phyloP scores from a whole-genome alignment of 2,888 invertebrate species.

The Eupithecia abbreviata region DNA sequence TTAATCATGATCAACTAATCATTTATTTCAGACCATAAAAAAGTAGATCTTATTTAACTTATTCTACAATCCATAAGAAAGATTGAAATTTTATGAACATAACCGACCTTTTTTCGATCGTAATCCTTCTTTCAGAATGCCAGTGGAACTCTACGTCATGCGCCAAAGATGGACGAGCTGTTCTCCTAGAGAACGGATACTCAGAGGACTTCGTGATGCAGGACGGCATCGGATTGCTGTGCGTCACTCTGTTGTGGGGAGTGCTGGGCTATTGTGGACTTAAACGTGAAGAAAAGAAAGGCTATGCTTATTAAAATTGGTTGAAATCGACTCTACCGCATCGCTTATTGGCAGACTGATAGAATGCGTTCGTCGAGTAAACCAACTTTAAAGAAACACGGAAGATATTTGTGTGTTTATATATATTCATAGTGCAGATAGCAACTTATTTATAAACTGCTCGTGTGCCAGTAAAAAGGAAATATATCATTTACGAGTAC shows the following conservation, averaged over 20 bases:
- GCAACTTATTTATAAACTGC: background rate
- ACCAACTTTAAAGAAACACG: background rate
- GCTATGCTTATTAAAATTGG: constrained; percentile 65
- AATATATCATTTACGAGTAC: background rate
- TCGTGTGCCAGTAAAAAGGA: background rate
- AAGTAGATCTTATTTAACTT: no score
- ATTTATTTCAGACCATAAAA: no score
- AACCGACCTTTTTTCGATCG: no score
- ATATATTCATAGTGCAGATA: background rate
- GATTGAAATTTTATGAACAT: no score
- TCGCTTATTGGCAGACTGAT: background rate
- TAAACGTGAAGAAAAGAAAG: constrained; percentile 72
- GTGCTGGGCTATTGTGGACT: constrained; percentile 68
- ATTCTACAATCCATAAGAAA: no score
- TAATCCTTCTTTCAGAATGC: constrained; percentile 63
- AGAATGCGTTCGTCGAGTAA: background rate
- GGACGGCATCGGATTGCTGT: constrained; percentile 63
- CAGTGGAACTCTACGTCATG: constrained; percentile 65
- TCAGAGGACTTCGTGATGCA: constrained; percentile 61
- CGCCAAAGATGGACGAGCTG: constrained; percentile 64
- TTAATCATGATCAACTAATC: no score
- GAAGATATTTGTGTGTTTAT: background rate
- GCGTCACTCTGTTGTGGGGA: constrained; percentile 65
- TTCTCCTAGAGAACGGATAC: constrained; percentile 69
- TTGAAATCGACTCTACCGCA: background rate